Conservation (phyloP, 2,797 vertebrate species). For the Cirrhinus molitorella region DNA sequence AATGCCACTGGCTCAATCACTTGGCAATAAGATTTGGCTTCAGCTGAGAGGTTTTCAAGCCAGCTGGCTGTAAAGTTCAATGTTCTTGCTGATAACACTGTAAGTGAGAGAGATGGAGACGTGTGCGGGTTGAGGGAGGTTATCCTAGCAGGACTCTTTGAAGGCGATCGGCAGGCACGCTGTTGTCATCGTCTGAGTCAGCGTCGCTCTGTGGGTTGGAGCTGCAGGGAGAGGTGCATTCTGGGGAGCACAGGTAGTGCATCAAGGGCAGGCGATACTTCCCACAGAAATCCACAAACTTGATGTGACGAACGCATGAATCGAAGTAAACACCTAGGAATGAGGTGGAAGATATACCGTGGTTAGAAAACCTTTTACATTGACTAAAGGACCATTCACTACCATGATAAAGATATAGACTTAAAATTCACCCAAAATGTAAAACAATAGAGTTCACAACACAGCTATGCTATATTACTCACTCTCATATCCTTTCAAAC, state of each 20-base stretch:
- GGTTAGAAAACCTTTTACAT: neutral
- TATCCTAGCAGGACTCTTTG: slow-evolving; percentile 98
- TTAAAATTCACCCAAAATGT: neutral
- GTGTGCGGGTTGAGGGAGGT: slow-evolving; percentile 34
- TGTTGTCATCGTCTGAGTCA: slow-evolving; percentile 94
- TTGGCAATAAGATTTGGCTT: slow-evolving; percentile 46
- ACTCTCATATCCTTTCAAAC: too few relatives aligned
- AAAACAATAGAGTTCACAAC: neutral
- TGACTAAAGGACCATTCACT: neutral
- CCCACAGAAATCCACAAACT: slow-evolving; percentile 99
- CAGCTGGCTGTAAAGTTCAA: slow-evolving; percentile 41
- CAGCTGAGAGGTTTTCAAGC: slow-evolving; percentile 25
- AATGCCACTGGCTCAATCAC: slow-evolving; percentile 29
- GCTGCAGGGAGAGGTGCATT: slow-evolving; percentile 94
- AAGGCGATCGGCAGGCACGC: slow-evolving; percentile 89
- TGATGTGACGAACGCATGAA: slow-evolving; percentile 98
- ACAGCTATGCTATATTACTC: too few relatives aligned
- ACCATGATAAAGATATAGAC: neutral
- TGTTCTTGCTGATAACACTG: slow-evolving; percentile 44
- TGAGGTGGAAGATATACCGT: neutral
- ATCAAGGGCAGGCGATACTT: slow-evolving; percentile 98
- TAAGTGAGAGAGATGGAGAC: neutral
- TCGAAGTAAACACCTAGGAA: slow-evolving; percentile 96
- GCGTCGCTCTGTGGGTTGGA: slow-evolving; percentile 96
- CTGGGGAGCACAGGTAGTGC: slow-evolving; percentile 99